A percentile compares a stretch with the other conserved stretches of the same genome.
phyloP scores from a whole-genome alignment of 2,797 vertebrate species.

The Enteromius radiatus region DNA sequence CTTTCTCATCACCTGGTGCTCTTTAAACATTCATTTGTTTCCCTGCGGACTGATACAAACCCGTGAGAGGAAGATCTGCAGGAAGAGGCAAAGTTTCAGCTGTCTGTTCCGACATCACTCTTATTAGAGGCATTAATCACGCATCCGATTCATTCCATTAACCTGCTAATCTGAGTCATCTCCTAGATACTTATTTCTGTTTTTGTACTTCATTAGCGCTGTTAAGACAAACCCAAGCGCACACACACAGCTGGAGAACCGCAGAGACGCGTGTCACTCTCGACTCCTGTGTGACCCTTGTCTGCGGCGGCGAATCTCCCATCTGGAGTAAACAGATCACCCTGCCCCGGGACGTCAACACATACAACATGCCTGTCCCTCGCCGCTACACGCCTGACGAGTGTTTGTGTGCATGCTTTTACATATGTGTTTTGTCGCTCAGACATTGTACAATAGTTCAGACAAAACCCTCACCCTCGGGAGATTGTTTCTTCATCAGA shows the following conservation, averaged over 20 bases:
- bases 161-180: conserved; percentile 28
- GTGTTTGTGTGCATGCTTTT: neutral
- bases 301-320: neutral
- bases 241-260: neutral
- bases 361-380: neutral
- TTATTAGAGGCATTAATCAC: conserved; percentile 43
- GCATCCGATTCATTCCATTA: conserved; percentile 35
- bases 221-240: conserved; percentile 41
- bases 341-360: neutral
- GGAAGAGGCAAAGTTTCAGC: neutral
- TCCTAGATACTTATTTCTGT: conserved; percentile 64
- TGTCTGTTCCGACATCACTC: conserved; percentile 10
- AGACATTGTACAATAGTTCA: neutral
- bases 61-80: neutral
- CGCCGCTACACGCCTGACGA: neutral
- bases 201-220: neutral
- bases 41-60: neutral
- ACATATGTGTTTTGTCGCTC: neutral
- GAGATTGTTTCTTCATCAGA: neutral
- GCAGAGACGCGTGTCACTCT: neutral
- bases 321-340: neutral
- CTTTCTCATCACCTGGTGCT: neutral
- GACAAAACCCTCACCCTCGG: neutral
- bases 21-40: neutral
- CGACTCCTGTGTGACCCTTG: neutral